A percentile compares a stretch with the other conserved stretches of the same genome.
These are phyloP conservation scores for Phasia obesa DNA, from an alignment of 2,888 invertebrate genomes.

Conservation along the genomic window DNA sequence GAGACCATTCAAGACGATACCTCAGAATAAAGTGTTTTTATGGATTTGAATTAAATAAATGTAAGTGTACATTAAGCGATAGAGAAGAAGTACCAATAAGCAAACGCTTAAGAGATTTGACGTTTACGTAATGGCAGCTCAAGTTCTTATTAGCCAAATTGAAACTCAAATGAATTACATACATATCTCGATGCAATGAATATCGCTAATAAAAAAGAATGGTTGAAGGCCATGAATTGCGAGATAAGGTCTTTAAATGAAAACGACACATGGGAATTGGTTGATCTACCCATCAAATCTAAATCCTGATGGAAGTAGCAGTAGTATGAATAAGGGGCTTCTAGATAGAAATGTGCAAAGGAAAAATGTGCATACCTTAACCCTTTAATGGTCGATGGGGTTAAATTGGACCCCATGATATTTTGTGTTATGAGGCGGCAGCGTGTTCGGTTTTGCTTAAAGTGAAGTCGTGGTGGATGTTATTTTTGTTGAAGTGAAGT, in stretches of 20 bases:
- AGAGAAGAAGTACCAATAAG: not conserved
- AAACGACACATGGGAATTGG: conserved; percentile 11
- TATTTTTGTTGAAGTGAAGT: too few species aligned
- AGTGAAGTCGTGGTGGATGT: too few species aligned
- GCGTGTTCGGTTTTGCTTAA: too few species aligned
- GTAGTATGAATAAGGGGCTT: too few species aligned
- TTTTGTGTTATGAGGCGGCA: too few species aligned
- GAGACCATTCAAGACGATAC: not conserved
- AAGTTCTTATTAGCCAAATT: not conserved
- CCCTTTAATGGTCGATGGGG: too few species aligned
- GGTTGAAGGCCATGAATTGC: conserved; percentile 67
- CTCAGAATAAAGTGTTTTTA: conserved; percentile 2
- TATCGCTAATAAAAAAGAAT: conserved; percentile 5
- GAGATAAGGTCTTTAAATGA: not conserved
- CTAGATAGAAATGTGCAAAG: too few species aligned
- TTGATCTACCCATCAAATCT: not conserved
- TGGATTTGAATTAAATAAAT: not conserved
- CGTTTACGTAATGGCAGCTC: not conserved
- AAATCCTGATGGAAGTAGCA: conserved; percentile 17
- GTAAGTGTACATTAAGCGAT: too few species aligned
- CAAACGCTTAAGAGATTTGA: conserved; percentile 10
- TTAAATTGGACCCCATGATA: too few species aligned
- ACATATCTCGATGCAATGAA: not conserved
- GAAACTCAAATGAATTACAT: not conserved
- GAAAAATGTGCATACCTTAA: too few species aligned